phyloP scores from a whole-genome alignment of 2,113 vertebrate genomes.

The Ceyx melanurus region DNA sequence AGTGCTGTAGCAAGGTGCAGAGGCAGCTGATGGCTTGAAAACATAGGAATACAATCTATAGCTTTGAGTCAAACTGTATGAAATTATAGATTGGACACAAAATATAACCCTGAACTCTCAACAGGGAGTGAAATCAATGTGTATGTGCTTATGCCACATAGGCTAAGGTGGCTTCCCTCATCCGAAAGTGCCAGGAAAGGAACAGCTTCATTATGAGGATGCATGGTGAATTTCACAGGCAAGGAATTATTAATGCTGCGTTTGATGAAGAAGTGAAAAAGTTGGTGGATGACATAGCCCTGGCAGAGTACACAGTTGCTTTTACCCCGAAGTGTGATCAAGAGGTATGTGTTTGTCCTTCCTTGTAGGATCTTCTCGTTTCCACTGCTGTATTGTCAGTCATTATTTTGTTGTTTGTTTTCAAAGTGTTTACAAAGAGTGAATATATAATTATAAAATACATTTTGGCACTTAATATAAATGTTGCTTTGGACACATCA shows the following conservation, averaged over 20 bases:
- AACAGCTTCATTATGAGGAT: constrained; percentile 76
- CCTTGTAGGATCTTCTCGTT: not conserved
- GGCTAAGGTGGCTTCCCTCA: constrained; percentile 79
- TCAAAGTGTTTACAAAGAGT: not conserved
- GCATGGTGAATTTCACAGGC: constrained; percentile 56
- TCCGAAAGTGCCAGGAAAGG: constrained; percentile 81
- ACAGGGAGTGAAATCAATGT: not conserved
- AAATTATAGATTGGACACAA: not conserved
- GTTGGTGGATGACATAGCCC: constrained; percentile 69
- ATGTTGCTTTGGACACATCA: not conserved
- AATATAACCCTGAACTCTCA: not conserved
- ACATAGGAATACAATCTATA: not conserved
- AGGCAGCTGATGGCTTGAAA: not conserved
- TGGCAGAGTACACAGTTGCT: constrained; percentile 70
- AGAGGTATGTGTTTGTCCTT: constrained; percentile 19
- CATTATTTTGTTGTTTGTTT: not conserved
- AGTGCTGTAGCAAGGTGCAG: not conserved
- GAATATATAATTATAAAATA: not conserved
- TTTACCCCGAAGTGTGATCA: not conserved
- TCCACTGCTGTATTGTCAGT: not conserved
- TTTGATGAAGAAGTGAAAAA: constrained; percentile 67
- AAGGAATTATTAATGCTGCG: not conserved
- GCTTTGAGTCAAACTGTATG: not conserved
- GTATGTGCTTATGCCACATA: not conserved
- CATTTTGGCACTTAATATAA: not conserved